phyloP scores from a whole-genome alignment of 2,797 vertebrate species.

The Nyctalus aviator region DNA sequence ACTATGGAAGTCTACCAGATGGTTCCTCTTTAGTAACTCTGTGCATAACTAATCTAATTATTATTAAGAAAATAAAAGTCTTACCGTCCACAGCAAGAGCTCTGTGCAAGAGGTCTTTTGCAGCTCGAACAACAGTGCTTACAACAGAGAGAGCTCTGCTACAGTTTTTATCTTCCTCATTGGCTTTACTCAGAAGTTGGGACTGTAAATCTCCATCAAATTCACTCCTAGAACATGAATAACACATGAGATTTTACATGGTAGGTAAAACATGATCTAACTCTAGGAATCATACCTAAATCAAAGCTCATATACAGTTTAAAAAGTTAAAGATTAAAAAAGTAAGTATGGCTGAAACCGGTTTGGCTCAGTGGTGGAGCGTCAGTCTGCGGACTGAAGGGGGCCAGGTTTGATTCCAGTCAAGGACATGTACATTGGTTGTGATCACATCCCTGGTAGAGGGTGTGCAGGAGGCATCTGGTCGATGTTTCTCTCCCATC shows the following conservation, averaged over 20 bases:
- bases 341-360: too few relatives aligned
- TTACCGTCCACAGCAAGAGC: conserved; percentile 99
- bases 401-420: too few relatives aligned
- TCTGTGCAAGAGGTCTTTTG: conserved; percentile 97
- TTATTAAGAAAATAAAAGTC: conserved; percentile 58
- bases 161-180: conserved; percentile 99
- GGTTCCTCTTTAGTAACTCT: neutral
- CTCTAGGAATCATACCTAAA: neutral
- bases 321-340: conserved; percentile 11
- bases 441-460: too few relatives aligned
- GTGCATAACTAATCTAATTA: neutral
- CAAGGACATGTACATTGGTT: too few relatives aligned
- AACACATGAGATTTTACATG: conserved; percentile 4
- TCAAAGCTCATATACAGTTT: conserved; percentile 1
- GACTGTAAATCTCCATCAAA: conserved; percentile 99
- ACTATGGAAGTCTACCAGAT: neutral
- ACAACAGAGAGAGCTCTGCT: conserved; percentile 98
- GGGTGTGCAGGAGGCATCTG: too few relatives aligned
- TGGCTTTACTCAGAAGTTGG: conserved; percentile 98
- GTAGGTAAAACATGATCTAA: conserved; percentile 6
- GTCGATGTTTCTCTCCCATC: too few relatives aligned
- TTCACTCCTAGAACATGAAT: conserved; percentile 92
- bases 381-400: too few relatives aligned
- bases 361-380: too few relatives aligned
- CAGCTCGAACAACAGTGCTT: conserved; percentile 96